These are phyloP conservation scores for Etheostoma spectabile DNA, from an alignment of 2,113 vertebrate genomes.

Conservation along the genomic window DNA sequence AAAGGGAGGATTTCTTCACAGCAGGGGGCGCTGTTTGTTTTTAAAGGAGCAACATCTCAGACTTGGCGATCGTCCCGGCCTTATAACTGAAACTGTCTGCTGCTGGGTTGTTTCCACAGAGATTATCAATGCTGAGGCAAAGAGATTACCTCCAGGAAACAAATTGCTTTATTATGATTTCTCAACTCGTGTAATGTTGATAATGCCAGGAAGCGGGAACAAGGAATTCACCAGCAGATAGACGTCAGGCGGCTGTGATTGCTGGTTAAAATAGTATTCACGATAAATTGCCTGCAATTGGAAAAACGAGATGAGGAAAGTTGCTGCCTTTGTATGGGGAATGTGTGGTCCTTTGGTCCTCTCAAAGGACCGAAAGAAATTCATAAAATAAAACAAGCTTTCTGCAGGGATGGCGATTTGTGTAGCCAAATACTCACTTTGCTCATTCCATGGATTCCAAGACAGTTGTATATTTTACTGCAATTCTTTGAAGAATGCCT, in stretches of 20 bases:
- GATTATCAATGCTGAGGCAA: constrained; percentile 54
- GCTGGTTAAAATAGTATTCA: not conserved
- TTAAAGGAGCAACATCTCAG: constrained; percentile 38
- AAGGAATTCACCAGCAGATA: constrained; percentile 23
- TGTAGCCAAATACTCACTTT: not conserved
- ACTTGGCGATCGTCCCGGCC: constrained; percentile 37
- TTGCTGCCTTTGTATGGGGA: not conserved
- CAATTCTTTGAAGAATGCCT: constrained; percentile 18
- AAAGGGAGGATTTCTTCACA: constrained; percentile 48
- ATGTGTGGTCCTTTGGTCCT: not conserved
- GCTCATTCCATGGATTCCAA: constrained; percentile 1
- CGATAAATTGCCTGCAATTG: constrained; percentile 12
- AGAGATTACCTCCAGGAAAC: constrained; percentile 65
- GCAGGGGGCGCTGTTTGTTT: constrained; percentile 54
- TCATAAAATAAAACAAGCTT: constrained; percentile 13
- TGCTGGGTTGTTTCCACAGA: constrained; percentile 54
- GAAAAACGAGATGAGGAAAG: constrained; percentile 9
- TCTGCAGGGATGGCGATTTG: constrained; percentile 16
- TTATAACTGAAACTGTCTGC: constrained; percentile 48
- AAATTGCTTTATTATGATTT: constrained; percentile 66
- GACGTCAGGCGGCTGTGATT: constrained; percentile 2
- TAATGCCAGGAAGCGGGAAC: constrained; percentile 15
- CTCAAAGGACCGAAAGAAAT: constrained; percentile 11
- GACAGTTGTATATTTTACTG: constrained; percentile 10
- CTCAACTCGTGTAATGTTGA: constrained; percentile 44